These are phyloP conservation scores for Picathartes gymnocephalus DNA, from an alignment of 2,113 vertebrate genomes.

Conservation along the genomic window DNA sequence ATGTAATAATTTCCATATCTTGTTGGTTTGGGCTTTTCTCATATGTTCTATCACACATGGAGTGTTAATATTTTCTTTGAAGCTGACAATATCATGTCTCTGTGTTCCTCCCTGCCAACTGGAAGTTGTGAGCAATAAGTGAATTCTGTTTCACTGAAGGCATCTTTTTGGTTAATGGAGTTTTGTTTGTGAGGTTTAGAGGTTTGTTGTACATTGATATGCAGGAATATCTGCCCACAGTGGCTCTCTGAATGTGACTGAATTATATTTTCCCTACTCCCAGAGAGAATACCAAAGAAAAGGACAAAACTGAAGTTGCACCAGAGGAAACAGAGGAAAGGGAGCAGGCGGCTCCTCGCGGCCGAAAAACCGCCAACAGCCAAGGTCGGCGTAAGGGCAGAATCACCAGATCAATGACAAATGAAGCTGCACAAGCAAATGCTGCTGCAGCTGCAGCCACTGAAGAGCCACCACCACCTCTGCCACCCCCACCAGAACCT, in stretches of 20 bases:
- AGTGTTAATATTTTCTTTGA: background rate
- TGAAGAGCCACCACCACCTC: conserved; percentile 81
- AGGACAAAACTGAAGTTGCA: conserved; percentile 88
- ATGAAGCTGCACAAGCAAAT: conserved; percentile 87
- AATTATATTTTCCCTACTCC: background rate
- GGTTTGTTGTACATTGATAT: background rate
- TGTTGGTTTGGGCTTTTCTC: background rate
- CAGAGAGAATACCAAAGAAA: conserved; percentile 96
- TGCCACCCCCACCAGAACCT: conserved; percentile 81
- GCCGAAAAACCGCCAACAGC: conserved; percentile 96
- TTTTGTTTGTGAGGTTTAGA: background rate
- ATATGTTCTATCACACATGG: background rate
- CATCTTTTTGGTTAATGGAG: background rate
- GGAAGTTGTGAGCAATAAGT: background rate
- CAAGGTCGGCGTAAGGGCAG: conserved; percentile 95
- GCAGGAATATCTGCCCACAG: background rate
- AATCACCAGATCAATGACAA: conserved; percentile 98
- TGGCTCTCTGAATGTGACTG: background rate
- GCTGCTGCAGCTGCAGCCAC: conserved; percentile 77
- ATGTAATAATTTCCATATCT: background rate
- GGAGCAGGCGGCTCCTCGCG: conserved; percentile 88
- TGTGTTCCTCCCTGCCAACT: background rate
- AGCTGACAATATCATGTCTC: background rate
- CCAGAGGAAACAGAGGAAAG: conserved; percentile 92
- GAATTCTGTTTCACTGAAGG: background rate